These are phyloP conservation scores for Micrasema longulum DNA, from an alignment of 1,140 invertebrate species.

Conservation along the genomic window DNA sequence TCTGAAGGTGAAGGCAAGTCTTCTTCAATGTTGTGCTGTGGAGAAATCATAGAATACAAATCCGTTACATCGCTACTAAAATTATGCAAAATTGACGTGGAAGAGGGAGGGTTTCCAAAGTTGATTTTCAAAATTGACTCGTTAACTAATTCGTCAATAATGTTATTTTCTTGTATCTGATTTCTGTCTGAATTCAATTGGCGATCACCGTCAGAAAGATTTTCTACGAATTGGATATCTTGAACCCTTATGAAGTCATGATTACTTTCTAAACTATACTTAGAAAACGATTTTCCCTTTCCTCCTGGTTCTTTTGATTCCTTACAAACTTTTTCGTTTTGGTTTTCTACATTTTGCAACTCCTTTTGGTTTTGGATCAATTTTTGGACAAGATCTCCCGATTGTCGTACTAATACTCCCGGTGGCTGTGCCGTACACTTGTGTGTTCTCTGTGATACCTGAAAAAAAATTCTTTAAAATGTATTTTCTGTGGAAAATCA, in stretches of 20 bases:
- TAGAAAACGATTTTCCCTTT: not conserved
- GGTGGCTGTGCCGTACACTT: constrained; percentile 76
- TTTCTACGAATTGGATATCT: not conserved
- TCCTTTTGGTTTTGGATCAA: constrained; percentile 56
- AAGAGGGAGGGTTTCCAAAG: constrained; percentile 28
- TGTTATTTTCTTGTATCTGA: constrained; percentile 47
- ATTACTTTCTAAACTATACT: constrained; percentile 1
- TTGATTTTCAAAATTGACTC: constrained; percentile 62
- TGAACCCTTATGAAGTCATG: not conserved
- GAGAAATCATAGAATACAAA: constrained; percentile 47
- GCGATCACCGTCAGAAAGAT: not conserved
- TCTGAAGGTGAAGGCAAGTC: constrained; percentile 66
- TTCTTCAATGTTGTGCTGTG: constrained; percentile 57
- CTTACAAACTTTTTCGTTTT: not conserved
- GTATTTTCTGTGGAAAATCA: too few relatives aligned
- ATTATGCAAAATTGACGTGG: constrained; percentile 9
- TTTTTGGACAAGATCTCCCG: constrained; percentile 66
- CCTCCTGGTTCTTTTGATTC: not conserved
- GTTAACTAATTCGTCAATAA: constrained; percentile 61
- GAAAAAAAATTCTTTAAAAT: constrained; percentile 52
- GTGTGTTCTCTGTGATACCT: constrained; percentile 84
- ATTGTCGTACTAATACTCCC: constrained; percentile 67
- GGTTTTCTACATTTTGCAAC: constrained; percentile 33
- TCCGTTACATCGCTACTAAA: constrained; percentile 14
- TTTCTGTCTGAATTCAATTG: too few relatives aligned